Percentiles rank a stretch among this genome's conserved stretches.
Evolutionary conservation across 2,113 vertebrate species (phyloP).

Genomic region (Pica pica): DNA sequence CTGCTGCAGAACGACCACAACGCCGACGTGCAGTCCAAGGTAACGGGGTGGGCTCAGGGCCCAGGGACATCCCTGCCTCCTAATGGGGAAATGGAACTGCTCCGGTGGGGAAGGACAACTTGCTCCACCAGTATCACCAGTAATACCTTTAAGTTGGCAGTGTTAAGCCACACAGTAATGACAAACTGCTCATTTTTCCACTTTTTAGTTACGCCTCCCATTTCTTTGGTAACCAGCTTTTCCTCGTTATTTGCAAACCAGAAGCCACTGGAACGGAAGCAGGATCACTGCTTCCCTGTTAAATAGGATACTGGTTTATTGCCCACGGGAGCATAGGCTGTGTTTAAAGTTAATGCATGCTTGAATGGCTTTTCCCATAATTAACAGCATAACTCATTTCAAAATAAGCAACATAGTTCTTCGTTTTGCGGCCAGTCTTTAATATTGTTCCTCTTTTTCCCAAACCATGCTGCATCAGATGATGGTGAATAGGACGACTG

Average conservation of each 20-base stretch:
- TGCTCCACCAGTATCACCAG: background rate
- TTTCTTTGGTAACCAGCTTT: background rate
- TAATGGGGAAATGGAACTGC: background rate
- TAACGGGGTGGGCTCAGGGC: constrained; percentile 40
- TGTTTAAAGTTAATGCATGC: constrained; percentile 51
- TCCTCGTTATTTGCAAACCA: background rate
- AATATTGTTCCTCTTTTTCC: constrained; percentile 78
- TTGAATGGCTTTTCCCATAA: constrained; percentile 20
- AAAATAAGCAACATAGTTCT: constrained; percentile 23
- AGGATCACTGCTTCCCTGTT: background rate
- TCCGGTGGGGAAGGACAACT: background rate
- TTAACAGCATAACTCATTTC: constrained; percentile 23
- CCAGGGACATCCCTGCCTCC: background rate
- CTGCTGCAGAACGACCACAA: constrained; percentile 98
- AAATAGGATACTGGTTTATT: background rate
- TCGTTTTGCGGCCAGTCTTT: constrained; percentile 38
- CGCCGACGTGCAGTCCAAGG: constrained; percentile 97
- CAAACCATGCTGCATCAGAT: constrained; percentile 89
- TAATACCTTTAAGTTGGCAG: background rate
- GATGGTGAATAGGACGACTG: constrained; percentile 99
- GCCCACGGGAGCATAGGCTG: background rate
- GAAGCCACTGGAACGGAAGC: background rate
- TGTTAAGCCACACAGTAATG: background rate
- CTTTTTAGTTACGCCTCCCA: background rate
- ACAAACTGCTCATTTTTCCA: background rate